These are phyloP conservation scores for Athrips mouffetella DNA, from an alignment of 2,888 invertebrate genomes.

Conservation along the genomic window DNA sequence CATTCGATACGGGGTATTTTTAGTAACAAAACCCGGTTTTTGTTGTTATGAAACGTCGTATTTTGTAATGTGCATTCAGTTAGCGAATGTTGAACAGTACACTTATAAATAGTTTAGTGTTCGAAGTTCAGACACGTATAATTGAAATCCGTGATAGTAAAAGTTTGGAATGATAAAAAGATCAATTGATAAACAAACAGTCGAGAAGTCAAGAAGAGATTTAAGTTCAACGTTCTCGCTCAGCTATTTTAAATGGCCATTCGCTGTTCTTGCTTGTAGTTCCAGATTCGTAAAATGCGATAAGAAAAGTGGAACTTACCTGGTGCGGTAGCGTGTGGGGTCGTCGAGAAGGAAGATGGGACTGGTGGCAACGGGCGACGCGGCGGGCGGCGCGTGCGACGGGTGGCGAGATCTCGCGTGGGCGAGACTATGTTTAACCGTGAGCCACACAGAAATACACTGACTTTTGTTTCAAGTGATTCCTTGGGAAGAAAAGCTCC, in stretches of 20 bases:
- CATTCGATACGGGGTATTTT: conserved; percentile 76
- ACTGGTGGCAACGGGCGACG: conserved; percentile 41
- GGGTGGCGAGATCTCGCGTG: conserved; percentile 59
- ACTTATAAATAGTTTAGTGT: conserved; percentile 58
- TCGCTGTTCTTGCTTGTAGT: conserved; percentile 41
- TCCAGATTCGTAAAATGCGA: conserved; percentile 24
- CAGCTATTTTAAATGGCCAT: conserved; percentile 41
- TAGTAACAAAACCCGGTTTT: conserved; percentile 75
- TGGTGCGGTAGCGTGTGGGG: conserved; percentile 67
- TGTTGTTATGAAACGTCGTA: conserved; percentile 56
- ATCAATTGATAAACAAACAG: conserved; percentile 1
- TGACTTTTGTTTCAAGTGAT: conserved; percentile 70
- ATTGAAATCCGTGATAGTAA: background rate
- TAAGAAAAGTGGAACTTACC: conserved; percentile 55
- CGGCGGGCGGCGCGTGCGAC: conserved; percentile 43
- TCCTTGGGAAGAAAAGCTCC: conserved; percentile 52
- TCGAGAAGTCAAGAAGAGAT: conserved; percentile 15
- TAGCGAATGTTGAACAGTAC: conserved; percentile 50
- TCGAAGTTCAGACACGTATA: conserved; percentile 42
- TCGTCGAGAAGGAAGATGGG: conserved; percentile 62
- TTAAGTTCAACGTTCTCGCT: conserved; percentile 42
- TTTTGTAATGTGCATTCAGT: conserved; percentile 72
- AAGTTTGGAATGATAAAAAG: background rate
- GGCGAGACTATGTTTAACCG: conserved; percentile 74
- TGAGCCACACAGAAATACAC: conserved; percentile 74